Conservation (phyloP, 2,797 vertebrate genomes). For the Sebastes steindachneri region DNA sequence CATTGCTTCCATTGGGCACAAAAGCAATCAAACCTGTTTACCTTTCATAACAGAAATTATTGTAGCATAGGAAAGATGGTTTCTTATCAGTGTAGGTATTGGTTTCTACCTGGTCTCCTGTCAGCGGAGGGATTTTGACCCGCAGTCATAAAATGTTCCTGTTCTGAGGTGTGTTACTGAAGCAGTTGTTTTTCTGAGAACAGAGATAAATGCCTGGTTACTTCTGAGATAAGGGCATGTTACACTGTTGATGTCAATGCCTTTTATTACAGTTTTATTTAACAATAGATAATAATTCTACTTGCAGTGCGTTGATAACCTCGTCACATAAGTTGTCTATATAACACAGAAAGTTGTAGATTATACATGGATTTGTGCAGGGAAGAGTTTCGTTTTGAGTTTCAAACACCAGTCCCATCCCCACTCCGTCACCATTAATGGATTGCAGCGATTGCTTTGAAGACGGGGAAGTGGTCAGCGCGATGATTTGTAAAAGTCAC, state of each 20-base stretch:
- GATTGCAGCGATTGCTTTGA: conserved; percentile 56
- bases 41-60: conserved; percentile 22
- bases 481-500: conserved; percentile 70
- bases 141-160: conserved; percentile 5
- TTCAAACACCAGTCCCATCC: not conserved
- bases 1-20: conserved; percentile 9
- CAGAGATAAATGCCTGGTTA: not conserved
- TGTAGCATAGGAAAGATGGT: not conserved
- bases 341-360: not conserved
- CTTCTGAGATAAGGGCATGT: not conserved
- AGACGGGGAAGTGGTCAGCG: conserved; percentile 38
- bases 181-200: not conserved
- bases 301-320: not conserved
- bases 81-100: conserved; percentile 13
- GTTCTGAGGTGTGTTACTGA: not conserved
- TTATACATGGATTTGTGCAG: not conserved
- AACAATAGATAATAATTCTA: conserved; percentile 3
- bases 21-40: conserved; percentile 28
- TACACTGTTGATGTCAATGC: not conserved
- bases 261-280: conserved; percentile 10
- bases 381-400: not conserved
- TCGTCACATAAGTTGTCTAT: not conserved
- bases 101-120: conserved; percentile 10
- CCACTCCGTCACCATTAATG: conserved; percentile 2
- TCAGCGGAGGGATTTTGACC: conserved; percentile 44